Evolutionary conservation across 2,888 invertebrate species (phyloP).

Genomic region (Metallyticus violacea): DNA sequence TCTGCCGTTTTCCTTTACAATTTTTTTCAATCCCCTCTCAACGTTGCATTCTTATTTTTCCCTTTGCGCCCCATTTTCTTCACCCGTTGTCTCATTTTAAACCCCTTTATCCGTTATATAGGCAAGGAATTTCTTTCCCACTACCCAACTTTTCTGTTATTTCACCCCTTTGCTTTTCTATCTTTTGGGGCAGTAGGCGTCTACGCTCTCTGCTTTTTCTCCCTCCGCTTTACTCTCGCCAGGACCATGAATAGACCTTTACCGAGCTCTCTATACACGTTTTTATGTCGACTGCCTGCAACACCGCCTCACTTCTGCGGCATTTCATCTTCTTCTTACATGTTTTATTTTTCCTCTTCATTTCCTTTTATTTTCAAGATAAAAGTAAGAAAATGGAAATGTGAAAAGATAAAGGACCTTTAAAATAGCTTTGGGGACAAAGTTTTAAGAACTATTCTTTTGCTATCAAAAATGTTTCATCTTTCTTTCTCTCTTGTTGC

Average conservation of each 20-base stretch:
- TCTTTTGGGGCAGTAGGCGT: no score
- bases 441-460: background rate
- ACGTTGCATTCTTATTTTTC: background rate
- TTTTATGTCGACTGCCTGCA: constrained; percentile 3
- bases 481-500: background rate
- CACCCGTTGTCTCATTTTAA: constrained; percentile 15
- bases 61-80: constrained; percentile 3
- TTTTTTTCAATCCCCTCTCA: background rate
- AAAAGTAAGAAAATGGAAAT: constrained; percentile 3
- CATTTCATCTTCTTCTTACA: background rate
- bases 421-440: constrained; percentile 2
- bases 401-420: background rate
- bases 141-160: background rate
- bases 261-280: background rate
- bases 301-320: background rate
- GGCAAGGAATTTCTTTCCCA: background rate
- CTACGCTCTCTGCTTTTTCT: no score
- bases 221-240: no score
- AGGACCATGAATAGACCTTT: background rate
- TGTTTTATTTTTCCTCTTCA: background rate
- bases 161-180: background rate
- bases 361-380: constrained; percentile 3
- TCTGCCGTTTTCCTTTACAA: background rate
- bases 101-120: constrained; percentile 13
- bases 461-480: background rate